Percentiles rank a stretch among this genome's conserved stretches.
Evolutionary conservation across 2,113 vertebrate genomes (phyloP).

Genomic region (Caranx ignobilis): DNA sequence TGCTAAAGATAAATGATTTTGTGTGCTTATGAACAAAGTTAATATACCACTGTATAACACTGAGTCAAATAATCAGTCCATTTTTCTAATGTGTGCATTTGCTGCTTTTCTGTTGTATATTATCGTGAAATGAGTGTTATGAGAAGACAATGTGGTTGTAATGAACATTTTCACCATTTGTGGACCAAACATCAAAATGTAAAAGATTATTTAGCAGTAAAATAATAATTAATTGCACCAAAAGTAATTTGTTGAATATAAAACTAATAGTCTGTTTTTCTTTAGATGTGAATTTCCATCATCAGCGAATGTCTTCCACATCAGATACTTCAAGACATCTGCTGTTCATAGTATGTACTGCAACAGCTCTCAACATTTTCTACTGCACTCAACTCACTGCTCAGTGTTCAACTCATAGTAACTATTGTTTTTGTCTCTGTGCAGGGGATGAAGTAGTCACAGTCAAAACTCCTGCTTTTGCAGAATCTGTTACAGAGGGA

Average conservation of each 20-base stretch:
- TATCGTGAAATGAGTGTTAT: too few species aligned
- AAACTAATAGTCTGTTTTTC: background rate
- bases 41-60: too few species aligned
- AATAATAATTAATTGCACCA: background rate
- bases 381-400: background rate
- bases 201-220: background rate
- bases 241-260: background rate
- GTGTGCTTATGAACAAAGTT: too few species aligned
- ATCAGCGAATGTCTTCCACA: constrained; percentile 77
- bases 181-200: too few species aligned
- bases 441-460: constrained; percentile 91
- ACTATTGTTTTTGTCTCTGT: constrained; percentile 13
- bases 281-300: constrained; percentile 81
- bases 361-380: background rate
- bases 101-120: background rate
- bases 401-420: background rate
- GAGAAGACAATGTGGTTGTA: too few species aligned
- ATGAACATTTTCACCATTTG: too few species aligned
- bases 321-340: constrained; percentile 91
- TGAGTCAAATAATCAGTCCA: too few species aligned
- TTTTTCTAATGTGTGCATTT: too few species aligned
- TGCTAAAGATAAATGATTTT: too few species aligned
- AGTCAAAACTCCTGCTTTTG: constrained; percentile 94
- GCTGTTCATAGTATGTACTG: constrained; percentile 86
- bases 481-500: constrained; percentile 97